These are phyloP conservation scores for Dasyprocta punctata DNA, from an alignment of 2,113 vertebrate species.

Conservation along the genomic window DNA sequence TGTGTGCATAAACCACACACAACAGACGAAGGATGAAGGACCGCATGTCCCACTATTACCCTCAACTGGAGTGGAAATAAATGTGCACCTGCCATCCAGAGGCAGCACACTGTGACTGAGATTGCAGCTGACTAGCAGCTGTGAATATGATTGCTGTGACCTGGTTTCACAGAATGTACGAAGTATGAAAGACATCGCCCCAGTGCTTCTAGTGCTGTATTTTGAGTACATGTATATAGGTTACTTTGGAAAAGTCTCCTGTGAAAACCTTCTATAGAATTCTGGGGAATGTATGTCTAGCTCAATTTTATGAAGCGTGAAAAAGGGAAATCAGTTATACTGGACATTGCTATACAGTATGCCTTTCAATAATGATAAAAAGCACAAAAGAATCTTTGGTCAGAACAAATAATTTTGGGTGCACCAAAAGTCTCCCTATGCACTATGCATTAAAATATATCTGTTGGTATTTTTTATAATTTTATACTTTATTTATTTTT, in stretches of 20 bases:
- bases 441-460: neutral
- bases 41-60: neutral
- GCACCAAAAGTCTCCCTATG: neutral
- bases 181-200: neutral
- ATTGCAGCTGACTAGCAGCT: slow-evolving; percentile 7
- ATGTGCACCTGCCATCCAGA: neutral
- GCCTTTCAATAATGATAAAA: neutral
- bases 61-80: neutral
- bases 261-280: neutral
- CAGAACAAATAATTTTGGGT: neutral
- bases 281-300: neutral
- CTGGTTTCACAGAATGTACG: neutral
- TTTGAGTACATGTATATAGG: neutral
- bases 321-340: neutral
- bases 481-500: neutral
- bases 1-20: neutral
- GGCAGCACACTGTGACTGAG: neutral
- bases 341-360: neutral
- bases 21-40: neutral
- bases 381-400: neutral
- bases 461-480: neutral
- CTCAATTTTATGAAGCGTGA: neutral
- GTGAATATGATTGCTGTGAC: slow-evolving; percentile 39
- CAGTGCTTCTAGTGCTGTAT: neutral
- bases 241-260: slow-evolving; percentile 32